phyloP scores from a whole-genome alignment of 2,113 vertebrate genomes.

The Thamnophis sirtalis region DNA sequence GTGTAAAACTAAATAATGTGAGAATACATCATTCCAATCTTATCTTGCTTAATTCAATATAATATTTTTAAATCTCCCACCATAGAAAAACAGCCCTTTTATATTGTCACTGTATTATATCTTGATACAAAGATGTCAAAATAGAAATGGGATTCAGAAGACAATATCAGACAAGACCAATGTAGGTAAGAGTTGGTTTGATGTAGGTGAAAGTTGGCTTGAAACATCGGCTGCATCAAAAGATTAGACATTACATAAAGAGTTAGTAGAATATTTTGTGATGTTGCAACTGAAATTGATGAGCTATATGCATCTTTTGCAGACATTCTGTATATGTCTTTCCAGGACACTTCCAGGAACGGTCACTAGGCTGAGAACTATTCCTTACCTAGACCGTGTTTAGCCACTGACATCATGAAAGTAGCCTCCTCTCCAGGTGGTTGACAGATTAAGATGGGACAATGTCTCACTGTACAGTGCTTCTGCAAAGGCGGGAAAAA shows the following conservation, averaged over 20 bases:
- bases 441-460: neutral
- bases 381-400: constrained; percentile 21
- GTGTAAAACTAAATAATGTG: neutral
- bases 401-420: constrained; percentile 14
- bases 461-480: neutral
- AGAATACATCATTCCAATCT: neutral
- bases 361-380: neutral
- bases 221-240: neutral
- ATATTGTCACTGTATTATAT: neutral
- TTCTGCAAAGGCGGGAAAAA: neutral
- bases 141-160: neutral
- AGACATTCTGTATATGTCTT: neutral
- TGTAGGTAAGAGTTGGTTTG: too few relatives aligned
- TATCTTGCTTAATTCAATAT: neutral
- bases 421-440: neutral
- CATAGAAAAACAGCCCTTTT: neutral
- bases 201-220: neutral
- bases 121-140: neutral
- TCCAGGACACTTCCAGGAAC: neutral
- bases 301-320: neutral
- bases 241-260: neutral
- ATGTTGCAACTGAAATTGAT: neutral
- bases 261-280: neutral
- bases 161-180: neutral
- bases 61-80: neutral